Conservation (phyloP, 2,113 vertebrate species). For the Centropristis striata region DNA sequence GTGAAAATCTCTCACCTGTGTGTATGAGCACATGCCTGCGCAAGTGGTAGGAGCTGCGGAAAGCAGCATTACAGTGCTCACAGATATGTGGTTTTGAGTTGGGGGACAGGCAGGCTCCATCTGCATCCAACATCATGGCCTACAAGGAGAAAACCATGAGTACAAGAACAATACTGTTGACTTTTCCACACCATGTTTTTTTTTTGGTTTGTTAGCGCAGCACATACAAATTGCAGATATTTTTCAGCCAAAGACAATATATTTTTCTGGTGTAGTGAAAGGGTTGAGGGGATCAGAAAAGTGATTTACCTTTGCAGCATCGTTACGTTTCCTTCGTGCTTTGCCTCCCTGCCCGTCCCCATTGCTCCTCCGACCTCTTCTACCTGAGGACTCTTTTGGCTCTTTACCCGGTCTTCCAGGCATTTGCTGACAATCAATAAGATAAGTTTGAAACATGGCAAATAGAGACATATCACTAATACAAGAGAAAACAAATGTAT, state of each 20-base stretch:
- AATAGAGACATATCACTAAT: background rate
- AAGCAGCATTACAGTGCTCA: constrained; percentile 97
- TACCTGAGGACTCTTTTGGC: constrained; percentile 91
- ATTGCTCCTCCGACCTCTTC: constrained; percentile 93
- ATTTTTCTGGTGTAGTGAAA: background rate
- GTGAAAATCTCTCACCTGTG: constrained; percentile 88
- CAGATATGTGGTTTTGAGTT: constrained; percentile 98
- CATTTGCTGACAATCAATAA: constrained; percentile 70
- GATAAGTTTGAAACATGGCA: background rate
- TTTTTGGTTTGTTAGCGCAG: too few relatives aligned
- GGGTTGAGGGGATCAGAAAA: background rate
- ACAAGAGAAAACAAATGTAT: background rate
- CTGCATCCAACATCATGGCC: constrained; percentile 90
- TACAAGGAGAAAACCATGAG: constrained; percentile 48
- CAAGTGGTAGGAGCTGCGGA: constrained; percentile 98
- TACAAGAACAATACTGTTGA: background rate
- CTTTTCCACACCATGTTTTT: background rate
- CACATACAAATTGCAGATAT: background rate
- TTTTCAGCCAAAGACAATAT: background rate
- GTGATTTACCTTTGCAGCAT: constrained; percentile 82
- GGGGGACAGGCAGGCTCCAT: constrained; percentile 91
- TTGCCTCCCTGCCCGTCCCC: constrained; percentile 95
- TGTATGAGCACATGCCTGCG: constrained; percentile 98
- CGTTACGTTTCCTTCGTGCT: constrained; percentile 92
- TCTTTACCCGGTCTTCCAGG: constrained; percentile 85